phyloP scores from a whole-genome alignment of 2,888 invertebrate genomes.

The Eugnorisma glareosa region DNA sequence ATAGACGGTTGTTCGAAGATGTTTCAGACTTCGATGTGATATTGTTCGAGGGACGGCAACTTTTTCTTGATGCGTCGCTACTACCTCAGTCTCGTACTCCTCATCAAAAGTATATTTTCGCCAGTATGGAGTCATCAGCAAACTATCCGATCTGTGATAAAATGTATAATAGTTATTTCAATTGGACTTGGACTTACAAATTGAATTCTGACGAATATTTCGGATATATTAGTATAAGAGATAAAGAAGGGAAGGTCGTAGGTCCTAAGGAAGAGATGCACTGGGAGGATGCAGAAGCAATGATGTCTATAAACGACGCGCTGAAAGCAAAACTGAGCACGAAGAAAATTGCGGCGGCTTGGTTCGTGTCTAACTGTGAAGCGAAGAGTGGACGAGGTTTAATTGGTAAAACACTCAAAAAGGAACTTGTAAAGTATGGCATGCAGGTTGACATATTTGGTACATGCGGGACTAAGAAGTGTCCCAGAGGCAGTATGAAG shows the following conservation, averaged over 20 bases:
- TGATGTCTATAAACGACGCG: slow-evolving; percentile 71
- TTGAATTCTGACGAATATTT: slow-evolving; percentile 74
- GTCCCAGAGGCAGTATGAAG: slow-evolving; percentile 39
- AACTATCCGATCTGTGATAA: slow-evolving; percentile 71
- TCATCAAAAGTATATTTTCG: slow-evolving; percentile 57
- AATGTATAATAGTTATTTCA: slow-evolving; percentile 74
- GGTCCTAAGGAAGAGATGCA: slow-evolving; percentile 75
- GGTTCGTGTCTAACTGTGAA: slow-evolving; percentile 80
- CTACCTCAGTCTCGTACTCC: slow-evolving; percentile 71
- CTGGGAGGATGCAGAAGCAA: slow-evolving; percentile 71
- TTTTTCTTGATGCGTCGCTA: slow-evolving; percentile 28
- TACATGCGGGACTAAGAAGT: slow-evolving; percentile 71
- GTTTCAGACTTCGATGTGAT: slow-evolving; percentile 76
- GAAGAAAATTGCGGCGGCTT: slow-evolving; percentile 78
- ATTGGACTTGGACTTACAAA: slow-evolving; percentile 81
- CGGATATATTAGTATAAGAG: slow-evolving; percentile 74
- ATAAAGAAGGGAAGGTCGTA: slow-evolving; percentile 68
- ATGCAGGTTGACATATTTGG: slow-evolving; percentile 77
- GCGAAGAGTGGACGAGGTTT: slow-evolving; percentile 69
- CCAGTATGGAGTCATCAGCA: slow-evolving; percentile 74
- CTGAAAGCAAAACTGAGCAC: slow-evolving; percentile 68
- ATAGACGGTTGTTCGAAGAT: slow-evolving; percentile 69
- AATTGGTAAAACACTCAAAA: slow-evolving; percentile 67
- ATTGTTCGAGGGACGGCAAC: slow-evolving; percentile 76
- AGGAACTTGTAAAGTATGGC: slow-evolving; percentile 67